Evolutionary conservation across 1,140 invertebrate species (phyloP).

Genomic region (Brachionus plicatilis): DNA sequence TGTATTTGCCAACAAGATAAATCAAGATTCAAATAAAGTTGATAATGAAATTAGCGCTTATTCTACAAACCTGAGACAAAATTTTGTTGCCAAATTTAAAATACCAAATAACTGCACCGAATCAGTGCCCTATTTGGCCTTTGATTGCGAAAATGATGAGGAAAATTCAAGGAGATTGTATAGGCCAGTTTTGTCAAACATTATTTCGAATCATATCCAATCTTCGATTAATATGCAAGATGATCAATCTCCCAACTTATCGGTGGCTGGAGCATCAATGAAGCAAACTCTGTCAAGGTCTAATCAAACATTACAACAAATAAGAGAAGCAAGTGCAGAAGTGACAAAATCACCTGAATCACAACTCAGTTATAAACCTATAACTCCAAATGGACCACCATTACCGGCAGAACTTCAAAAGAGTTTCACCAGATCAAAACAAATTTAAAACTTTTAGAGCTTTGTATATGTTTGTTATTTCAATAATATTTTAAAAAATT

Average conservation of each 20-base stretch:
- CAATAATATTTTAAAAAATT: background rate
- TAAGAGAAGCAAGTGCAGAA: conserved; percentile 4
- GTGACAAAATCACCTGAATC: background rate
- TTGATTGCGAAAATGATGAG: conserved; percentile 14
- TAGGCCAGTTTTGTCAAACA: conserved; percentile 19
- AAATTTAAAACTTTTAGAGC: background rate
- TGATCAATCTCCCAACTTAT: background rate
- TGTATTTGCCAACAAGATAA: background rate
- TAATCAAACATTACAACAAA: conserved; percentile 22
- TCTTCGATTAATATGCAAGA: background rate
- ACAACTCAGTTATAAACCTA: background rate
- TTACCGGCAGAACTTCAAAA: background rate
- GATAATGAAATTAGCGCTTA: background rate
- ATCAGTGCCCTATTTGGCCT: background rate
- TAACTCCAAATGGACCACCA: background rate
- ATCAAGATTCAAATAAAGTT: background rate
- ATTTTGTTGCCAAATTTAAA: background rate
- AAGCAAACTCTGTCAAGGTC: conserved; percentile 1
- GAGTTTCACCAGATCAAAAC: background rate
- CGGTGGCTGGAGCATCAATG: background rate
- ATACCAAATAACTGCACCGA: background rate
- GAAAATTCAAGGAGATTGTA: background rate
- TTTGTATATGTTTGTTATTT: background rate
- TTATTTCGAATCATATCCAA: background rate
- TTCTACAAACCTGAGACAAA: background rate